phyloP scores from a whole-genome alignment of 2,888 invertebrate genomes.

The Eristalis arbustorum region DNA sequence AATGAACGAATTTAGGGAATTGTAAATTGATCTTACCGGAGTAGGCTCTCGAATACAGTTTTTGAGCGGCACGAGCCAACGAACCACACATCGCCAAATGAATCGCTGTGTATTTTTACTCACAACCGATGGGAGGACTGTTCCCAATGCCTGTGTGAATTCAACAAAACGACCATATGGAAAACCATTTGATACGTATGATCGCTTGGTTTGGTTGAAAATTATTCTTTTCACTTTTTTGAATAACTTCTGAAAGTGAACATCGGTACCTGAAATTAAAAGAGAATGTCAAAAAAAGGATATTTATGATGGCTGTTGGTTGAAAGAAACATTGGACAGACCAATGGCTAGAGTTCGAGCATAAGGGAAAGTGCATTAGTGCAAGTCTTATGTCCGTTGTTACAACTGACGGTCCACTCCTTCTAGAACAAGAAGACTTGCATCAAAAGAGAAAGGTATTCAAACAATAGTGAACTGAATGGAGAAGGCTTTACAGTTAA shows the following conservation, averaged over 20 bases:
- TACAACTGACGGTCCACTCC: too few relatives aligned
- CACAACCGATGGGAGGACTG: constrained; percentile 4
- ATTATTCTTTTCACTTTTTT: not conserved
- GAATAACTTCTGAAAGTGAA: constrained; percentile 39
- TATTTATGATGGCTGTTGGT: too few relatives aligned
- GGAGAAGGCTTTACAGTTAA: too few relatives aligned
- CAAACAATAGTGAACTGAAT: too few relatives aligned
- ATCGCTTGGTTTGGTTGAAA: not conserved
- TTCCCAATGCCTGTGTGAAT: constrained; percentile 37
- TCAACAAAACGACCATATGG: constrained; percentile 57
- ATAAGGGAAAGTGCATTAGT: too few relatives aligned
- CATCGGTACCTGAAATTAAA: constrained; percentile 38
- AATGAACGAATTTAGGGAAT: not conserved
- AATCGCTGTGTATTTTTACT: constrained; percentile 34
- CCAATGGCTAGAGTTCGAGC: too few relatives aligned
- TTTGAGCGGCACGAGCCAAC: constrained; percentile 67
- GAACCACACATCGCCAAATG: constrained; percentile 66
- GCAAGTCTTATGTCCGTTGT: too few relatives aligned
- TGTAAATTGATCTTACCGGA: not conserved
- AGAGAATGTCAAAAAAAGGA: not conserved
- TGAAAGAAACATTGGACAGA: too few relatives aligned
- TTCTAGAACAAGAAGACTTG: too few relatives aligned
- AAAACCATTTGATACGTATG: constrained; percentile 17
- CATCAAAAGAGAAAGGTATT: too few relatives aligned
- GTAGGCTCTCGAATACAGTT: constrained; percentile 2